Conservation (phyloP, 2,888 invertebrate species). For the Cantharis nigra region DNA sequence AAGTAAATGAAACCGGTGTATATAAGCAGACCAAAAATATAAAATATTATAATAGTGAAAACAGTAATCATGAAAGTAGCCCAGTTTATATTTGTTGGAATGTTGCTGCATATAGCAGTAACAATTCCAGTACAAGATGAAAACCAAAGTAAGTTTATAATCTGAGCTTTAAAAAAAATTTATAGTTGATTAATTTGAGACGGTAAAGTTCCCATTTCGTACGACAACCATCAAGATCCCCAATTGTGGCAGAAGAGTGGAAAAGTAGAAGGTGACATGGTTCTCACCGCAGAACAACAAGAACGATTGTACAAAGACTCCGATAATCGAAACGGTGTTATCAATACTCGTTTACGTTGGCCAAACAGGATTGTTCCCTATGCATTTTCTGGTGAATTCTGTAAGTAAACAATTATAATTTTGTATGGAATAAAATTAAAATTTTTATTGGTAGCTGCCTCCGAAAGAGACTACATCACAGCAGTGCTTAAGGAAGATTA, state of each 20-base stretch:
- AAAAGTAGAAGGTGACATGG: slow-evolving; percentile 8
- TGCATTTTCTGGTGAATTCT: not conserved
- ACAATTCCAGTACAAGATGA: not conserved
- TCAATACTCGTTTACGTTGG: not conserved
- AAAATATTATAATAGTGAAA: not conserved
- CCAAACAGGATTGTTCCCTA: not conserved
- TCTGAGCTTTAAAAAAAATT: not conserved
- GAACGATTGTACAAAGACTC: not conserved
- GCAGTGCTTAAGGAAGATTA: not conserved
- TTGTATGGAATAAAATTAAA: not conserved
- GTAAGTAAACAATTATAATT: not conserved
- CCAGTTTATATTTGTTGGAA: not conserved
- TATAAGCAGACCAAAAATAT: not conserved
- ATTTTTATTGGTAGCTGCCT: not conserved
- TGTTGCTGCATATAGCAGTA: not conserved
- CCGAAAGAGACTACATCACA: not conserved
- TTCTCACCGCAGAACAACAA: not conserved
- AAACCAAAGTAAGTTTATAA: not conserved
- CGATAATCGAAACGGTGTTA: not conserved
- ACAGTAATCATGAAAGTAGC: not conserved
- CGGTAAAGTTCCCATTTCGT: not conserved
- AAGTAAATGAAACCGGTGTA: not conserved
- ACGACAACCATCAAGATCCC: not conserved
- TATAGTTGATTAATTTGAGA: not conserved
- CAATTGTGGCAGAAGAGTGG: slow-evolving; percentile 8